These are phyloP conservation scores for Serinus canaria DNA, from an alignment of 2,113 vertebrate genomes.

Conservation along the genomic window DNA sequence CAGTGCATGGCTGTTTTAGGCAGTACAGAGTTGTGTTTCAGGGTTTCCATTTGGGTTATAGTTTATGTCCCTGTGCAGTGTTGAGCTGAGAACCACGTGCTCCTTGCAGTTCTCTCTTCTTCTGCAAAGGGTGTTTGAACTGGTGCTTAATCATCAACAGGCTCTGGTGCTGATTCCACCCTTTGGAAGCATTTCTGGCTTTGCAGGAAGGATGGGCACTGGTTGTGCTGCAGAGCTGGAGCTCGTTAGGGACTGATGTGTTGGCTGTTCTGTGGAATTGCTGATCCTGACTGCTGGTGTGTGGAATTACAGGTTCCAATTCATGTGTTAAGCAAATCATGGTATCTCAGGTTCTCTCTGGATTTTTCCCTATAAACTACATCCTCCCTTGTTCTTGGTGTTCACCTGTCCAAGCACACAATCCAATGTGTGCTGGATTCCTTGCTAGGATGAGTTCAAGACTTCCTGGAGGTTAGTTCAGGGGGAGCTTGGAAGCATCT, in stretches of 20 bases:
- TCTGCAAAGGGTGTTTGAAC: not conserved
- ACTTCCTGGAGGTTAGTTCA: not conserved
- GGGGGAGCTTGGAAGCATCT: not conserved
- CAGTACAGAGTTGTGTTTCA: fast-evolving
- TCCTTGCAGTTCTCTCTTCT: not conserved
- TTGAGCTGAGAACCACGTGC: not conserved
- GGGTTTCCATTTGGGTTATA: not conserved
- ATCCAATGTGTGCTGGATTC: not conserved
- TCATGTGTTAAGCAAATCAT: not conserved
- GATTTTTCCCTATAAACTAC: fast-evolving
- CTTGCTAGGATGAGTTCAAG: not conserved
- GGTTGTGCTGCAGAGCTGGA: not conserved
- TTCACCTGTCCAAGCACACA: not conserved
- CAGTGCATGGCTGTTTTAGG: not conserved
- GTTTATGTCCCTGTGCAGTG: not conserved
- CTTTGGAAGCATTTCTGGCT: not conserved
- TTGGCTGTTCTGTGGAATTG: not conserved
- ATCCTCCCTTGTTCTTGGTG: fast-evolving
- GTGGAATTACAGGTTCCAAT: not conserved
- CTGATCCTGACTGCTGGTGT: not conserved
- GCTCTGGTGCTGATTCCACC: not conserved
- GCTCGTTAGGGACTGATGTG: not conserved
- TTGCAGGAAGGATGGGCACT: not conserved
- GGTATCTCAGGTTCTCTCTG: not conserved
- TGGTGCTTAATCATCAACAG: not conserved